Evolutionary conservation across 2,888 invertebrate genomes (phyloP).

Genomic region (Acrocyrtus sp.): DNA sequence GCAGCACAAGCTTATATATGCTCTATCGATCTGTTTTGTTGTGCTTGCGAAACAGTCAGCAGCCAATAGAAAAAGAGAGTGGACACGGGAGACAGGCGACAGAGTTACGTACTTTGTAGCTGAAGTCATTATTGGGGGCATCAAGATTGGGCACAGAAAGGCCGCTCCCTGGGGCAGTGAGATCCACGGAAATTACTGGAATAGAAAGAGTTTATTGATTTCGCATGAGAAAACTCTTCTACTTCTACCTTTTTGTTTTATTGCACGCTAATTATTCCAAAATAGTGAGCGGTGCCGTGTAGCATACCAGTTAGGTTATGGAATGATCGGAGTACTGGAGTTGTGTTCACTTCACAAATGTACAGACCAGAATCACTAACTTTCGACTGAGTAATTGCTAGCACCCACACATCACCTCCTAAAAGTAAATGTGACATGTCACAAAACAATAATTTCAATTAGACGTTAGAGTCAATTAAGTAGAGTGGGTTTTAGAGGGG

Average conservation of each 20-base stretch:
- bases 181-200: not conserved
- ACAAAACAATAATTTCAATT: not conserved
- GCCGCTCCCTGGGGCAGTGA: not conserved
- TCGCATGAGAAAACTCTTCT: too few species aligned
- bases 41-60: not conserved
- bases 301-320: slow-evolving; percentile 84
- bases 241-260: too few species aligned
- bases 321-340: slow-evolving; percentile 81
- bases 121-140: slow-evolving; percentile 25
- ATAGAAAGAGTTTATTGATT: too few species aligned
- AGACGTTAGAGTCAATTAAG: not conserved
- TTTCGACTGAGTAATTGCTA: slow-evolving; percentile 78
- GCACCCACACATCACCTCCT: slow-evolving; percentile 87
- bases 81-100: too few species aligned
- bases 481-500: too few species aligned
- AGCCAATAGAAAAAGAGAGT: not conserved
- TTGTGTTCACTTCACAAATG: slow-evolving; percentile 84
- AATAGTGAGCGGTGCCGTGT: too few species aligned
- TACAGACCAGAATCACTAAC: slow-evolving; percentile 81
- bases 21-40: too few species aligned
- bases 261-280: too few species aligned
- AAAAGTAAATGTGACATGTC: too few species aligned
- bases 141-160: not conserved
- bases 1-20: too few species aligned
- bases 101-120: slow-evolving; percentile 53